Evolutionary conservation across 2,888 invertebrate species (phyloP).

Genomic region (Steinernema hermaphroditum): DNA sequence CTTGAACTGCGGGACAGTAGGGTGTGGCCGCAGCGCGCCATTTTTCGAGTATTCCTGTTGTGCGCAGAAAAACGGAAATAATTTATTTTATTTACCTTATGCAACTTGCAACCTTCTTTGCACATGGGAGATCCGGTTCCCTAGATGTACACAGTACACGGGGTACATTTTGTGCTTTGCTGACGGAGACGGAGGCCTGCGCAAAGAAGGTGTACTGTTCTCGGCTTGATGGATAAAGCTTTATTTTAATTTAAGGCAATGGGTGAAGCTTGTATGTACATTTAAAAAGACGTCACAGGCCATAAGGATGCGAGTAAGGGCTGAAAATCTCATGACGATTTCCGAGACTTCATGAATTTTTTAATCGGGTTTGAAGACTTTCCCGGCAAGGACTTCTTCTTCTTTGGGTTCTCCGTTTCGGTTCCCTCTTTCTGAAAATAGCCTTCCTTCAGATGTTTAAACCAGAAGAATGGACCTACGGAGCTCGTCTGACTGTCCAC

Average conservation of each 20-base stretch:
- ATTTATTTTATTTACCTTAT: conserved; percentile 25
- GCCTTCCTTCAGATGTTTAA: not conserved
- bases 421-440: not conserved
- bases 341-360: no score
- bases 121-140: no score
- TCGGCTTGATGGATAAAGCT: no score
- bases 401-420: not conserved
- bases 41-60: conserved; percentile 16
- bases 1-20: conserved; percentile 25
- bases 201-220: no score
- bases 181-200: no score
- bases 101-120: not conserved
- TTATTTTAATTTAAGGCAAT: no score
- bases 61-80: conserved; percentile 19
- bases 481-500: conserved; percentile 3
- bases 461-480: not conserved
- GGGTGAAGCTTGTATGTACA: no score
- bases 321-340: no score
- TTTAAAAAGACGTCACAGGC: no score
- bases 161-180: no score
- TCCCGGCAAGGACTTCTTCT: not conserved
- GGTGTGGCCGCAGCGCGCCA: conserved; percentile 22
- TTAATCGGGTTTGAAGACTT: not conserved
- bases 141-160: no score
- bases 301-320: no score